Base-by-base conservation (phyloP, 2,113 vertebrate genomes). In the Jaculus jaculus region DNA sequence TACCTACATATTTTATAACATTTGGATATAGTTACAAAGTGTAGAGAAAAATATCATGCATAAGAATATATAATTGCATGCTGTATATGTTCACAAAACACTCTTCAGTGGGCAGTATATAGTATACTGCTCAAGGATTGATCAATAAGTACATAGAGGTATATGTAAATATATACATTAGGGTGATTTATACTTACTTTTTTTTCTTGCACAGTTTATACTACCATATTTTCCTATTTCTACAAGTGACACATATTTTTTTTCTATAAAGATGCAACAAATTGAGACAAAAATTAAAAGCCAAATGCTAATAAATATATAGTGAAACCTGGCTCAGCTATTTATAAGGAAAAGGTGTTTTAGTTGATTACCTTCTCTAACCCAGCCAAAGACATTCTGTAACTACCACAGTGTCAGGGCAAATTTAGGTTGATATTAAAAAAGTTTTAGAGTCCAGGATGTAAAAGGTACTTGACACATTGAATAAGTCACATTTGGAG, bases 221-320 rank as follows among this genome's bases (percentile, higher is more conserved):
- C 0, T 39, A 71, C 54, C 54, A 54, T 54, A 54, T 54, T 54
- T 54, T 94, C 58, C 54, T 54, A 32, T 95, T 94, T 82, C 69
- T 71, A 37, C 24, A 86, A 77, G 32, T 80, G 30, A 17, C n/a
- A 54, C 17, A 68, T 17, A 83, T 82, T 65, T 86, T 65, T 86
- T 18, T 74, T 87, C 18, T 61, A 72, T n/a, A 72, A 91, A 0
- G 28, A 83, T 74, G 17, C 90, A 83, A 65, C 6, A 68, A 77
- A 58, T 71, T 78, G 84, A 47, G 34, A 42, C 61, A 94, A 84
- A 84, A 65, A 74, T 87, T 83, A 66, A 68, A 93, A 87, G 61
- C 16, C 42, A 80, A 47, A 11, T 18, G 16, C 32, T 81, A 8
- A 58, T 42, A 24, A 89, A 86, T 78, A 89, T 65, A 68, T 5